These are phyloP conservation scores for Aleiodes testaceus DNA, from an alignment of 2,888 invertebrate genomes.

Conservation along the genomic window DNA sequence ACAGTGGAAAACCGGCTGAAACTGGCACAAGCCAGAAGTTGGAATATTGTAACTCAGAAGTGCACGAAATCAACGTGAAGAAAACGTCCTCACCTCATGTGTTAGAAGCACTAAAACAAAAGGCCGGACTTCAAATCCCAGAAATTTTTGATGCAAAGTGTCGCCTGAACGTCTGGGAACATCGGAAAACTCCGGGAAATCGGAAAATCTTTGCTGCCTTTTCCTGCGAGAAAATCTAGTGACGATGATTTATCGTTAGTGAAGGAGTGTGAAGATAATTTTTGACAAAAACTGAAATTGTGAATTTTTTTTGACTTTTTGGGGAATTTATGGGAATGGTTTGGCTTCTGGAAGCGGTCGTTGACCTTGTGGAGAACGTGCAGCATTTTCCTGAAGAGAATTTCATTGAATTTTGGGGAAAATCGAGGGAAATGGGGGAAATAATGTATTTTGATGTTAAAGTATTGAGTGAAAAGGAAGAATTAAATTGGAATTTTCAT, in stretches of 20 bases:
- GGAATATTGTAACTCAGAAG: slow-evolving; percentile 48
- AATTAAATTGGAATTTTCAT: slow-evolving; percentile 30
- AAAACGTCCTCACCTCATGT: slow-evolving; percentile 20
- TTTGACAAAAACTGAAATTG: background rate
- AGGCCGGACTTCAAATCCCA: no score
- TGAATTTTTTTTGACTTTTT: background rate
- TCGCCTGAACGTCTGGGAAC: no score
- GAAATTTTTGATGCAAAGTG: no score
- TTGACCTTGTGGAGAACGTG: slow-evolving; percentile 20
- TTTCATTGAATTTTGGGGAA: background rate
- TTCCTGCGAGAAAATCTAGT: no score
- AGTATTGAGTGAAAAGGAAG: slow-evolving; percentile 6
- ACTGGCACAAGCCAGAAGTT: slow-evolving; percentile 63
- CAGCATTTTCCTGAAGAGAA: background rate
- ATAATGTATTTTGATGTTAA: background rate
- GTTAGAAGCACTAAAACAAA: background rate
- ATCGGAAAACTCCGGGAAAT: no score
- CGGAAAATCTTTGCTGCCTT: no score
- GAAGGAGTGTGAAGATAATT: background rate
- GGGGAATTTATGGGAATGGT: slow-evolving; percentile 59
- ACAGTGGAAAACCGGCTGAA: slow-evolving; percentile 63
- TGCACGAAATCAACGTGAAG: slow-evolving; percentile 27
- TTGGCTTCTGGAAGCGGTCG: slow-evolving; percentile 47
- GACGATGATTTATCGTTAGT: slow-evolving; percentile 43
- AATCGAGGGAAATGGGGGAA: slow-evolving; percentile 21